Conservation (phyloP, 2,888 invertebrate genomes). For the Cancer borealis region DNA sequence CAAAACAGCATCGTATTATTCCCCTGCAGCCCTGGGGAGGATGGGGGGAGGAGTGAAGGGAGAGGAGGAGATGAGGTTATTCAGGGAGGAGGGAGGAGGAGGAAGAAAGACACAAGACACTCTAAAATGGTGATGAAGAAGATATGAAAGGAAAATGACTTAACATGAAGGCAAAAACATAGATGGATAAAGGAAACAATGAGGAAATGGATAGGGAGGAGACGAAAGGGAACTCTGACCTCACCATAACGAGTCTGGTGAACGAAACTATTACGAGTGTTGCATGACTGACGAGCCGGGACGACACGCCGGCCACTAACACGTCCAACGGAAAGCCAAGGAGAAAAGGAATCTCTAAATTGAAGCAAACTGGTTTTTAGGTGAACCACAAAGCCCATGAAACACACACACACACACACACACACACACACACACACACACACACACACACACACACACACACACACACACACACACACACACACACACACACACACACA, state of each 20-base stretch:
- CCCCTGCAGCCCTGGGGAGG: not conserved
- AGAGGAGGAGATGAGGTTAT: not conserved
- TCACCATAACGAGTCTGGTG: not conserved
- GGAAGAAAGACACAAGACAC: not conserved
- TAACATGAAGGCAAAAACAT: not conserved
- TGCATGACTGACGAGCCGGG: not conserved
- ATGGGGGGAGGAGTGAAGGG: not conserved
- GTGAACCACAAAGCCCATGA: no score
- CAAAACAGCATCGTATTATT: not conserved
- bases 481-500: no score
- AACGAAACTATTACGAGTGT: not conserved
- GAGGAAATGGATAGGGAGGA: not conserved
- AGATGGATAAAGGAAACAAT: not conserved
- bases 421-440: no score
- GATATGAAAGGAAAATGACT: not conserved
- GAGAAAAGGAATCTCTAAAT: no score
- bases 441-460: no score
- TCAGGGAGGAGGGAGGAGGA: not conserved
- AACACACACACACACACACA: no score
- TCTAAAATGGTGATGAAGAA: no score
- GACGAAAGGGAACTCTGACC: not conserved
- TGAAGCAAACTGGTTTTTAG: not conserved
- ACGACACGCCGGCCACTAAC: not conserved
- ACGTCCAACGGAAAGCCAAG: not conserved
- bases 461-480: no score